A percentile compares a stretch with the other conserved stretches of the same genome.
Conservation (phyloP, 30 jellyfish, hydroid and myxozoan species). For the Rhopilema esculentum region DNA sequence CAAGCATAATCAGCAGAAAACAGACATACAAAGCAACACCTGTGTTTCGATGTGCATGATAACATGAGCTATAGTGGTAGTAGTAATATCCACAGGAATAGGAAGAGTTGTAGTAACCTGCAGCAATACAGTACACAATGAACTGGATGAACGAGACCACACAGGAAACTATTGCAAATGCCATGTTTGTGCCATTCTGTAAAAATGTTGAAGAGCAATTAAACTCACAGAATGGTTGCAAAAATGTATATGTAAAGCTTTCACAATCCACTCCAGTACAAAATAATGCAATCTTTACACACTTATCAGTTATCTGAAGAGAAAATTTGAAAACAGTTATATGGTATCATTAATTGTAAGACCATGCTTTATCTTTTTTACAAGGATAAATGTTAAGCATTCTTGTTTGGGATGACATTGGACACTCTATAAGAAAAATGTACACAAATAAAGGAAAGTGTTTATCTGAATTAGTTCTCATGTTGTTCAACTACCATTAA, state of each 20-base stretch:
- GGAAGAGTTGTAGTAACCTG: conserved; percentile 6
- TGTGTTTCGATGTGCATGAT: not conserved
- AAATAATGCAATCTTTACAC: not conserved
- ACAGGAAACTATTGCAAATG: conserved; percentile 37
- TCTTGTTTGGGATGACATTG: too few species aligned
- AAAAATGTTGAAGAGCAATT: too few species aligned
- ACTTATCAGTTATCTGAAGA: not conserved
- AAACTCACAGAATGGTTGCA: too few species aligned
- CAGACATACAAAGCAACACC: conserved; percentile 39
- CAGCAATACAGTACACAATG: conserved; percentile 33
- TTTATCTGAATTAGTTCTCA: not conserved
- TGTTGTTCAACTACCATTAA: too few species aligned
- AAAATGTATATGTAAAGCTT: too few species aligned
- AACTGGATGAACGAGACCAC: conserved; percentile 10
- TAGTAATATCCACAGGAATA: not conserved
- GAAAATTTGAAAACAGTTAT: not conserved
- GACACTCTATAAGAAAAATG: too few species aligned
- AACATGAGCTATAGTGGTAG: not conserved
- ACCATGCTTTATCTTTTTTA: too few species aligned
- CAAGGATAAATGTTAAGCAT: too few species aligned
- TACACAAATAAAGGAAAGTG: too few species aligned
- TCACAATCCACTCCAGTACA: too few species aligned
- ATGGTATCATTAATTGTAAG: too few species aligned
- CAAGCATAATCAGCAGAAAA: conserved; percentile 18
- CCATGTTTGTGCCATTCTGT: conserved; percentile 36